These are phyloP conservation scores for Zonitis immaculata DNA, from an alignment of 2,888 invertebrate species.

Conservation along the genomic window DNA sequence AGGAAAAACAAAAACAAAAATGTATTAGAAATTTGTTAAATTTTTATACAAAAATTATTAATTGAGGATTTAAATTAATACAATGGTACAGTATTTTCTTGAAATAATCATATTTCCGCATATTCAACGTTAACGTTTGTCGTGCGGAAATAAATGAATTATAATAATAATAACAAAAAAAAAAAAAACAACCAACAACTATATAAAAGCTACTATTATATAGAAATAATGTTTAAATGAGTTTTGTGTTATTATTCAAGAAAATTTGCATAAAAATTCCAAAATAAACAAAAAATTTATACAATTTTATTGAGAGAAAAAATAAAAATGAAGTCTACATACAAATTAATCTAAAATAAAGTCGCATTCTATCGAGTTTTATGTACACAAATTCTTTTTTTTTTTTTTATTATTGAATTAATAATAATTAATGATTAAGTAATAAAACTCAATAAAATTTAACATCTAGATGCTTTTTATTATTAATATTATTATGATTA, in stretches of 20 bases:
- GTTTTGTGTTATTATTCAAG: not conserved
- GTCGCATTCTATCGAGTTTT: constrained; percentile 4
- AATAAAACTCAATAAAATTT: not conserved
- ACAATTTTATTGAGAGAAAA: not conserved
- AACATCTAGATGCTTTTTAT: not conserved
- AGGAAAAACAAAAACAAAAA: constrained; percentile 30
- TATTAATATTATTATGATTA: no score
- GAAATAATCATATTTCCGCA: no score
- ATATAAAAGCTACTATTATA: constrained; percentile 20
- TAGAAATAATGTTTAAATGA: no score
- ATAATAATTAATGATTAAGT: no score
- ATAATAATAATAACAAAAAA: constrained; percentile 12
- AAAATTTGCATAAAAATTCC: not conserved
- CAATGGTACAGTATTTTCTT: constrained; percentile 24
- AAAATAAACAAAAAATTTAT: not conserved
- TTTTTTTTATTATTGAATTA: no score
- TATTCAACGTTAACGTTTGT: constrained; percentile 16
- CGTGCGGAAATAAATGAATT: not conserved
- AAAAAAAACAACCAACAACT: no score
- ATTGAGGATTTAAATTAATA: constrained; percentile 13
- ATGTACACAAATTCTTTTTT: no score
- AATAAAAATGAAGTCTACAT: no score
- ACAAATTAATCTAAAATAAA: not conserved
- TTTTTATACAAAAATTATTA: constrained; percentile 22
- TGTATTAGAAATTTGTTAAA: constrained; percentile 25